These are phyloP conservation scores for Ochropacha duplaris DNA, from an alignment of 2,888 invertebrate species.

Conservation along the genomic window DNA sequence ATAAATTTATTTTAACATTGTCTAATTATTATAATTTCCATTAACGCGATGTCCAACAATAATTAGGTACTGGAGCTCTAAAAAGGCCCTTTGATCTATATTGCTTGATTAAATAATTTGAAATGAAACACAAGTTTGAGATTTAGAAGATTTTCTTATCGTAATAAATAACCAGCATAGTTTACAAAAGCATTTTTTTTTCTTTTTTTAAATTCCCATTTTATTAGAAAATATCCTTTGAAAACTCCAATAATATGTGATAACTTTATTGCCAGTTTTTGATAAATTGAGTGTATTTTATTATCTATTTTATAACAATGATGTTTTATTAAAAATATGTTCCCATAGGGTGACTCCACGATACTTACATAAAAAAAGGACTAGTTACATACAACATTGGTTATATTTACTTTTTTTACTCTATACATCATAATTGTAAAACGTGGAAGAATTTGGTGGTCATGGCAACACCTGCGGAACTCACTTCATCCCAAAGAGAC, in stretches of 20 bases:
- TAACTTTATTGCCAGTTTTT: conserved; percentile 41
- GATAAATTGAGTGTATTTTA: conserved; percentile 16
- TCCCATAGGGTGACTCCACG: conserved; percentile 23
- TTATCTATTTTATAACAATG: conserved; percentile 20
- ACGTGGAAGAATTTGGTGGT: conserved; percentile 17
- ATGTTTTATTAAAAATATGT: conserved; percentile 28
- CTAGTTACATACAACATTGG: conserved; percentile 59
- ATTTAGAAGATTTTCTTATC: conserved; percentile 76
- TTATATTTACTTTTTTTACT: conserved; percentile 26
- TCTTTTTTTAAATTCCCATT: conserved; percentile 39
- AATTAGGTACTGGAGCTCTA: too few species aligned
- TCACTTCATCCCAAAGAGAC: not conserved
- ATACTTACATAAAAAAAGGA: conserved; percentile 44
- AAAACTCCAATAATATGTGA: conserved; percentile 39
- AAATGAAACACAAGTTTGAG: conserved; percentile 53
- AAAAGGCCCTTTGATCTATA: too few species aligned
- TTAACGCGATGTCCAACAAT: not conserved
- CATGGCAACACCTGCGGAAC: conserved; percentile 5
- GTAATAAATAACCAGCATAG: conserved; percentile 79
- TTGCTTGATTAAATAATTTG: too few species aligned
- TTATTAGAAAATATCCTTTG: conserved; percentile 52
- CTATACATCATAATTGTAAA: conserved; percentile 24
- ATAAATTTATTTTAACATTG: not conserved
- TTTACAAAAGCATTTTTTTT: conserved; percentile 75
- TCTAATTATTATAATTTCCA: not conserved